Conservation (phyloP, 2,113 vertebrate genomes). For the Meleagris gallopavo region DNA sequence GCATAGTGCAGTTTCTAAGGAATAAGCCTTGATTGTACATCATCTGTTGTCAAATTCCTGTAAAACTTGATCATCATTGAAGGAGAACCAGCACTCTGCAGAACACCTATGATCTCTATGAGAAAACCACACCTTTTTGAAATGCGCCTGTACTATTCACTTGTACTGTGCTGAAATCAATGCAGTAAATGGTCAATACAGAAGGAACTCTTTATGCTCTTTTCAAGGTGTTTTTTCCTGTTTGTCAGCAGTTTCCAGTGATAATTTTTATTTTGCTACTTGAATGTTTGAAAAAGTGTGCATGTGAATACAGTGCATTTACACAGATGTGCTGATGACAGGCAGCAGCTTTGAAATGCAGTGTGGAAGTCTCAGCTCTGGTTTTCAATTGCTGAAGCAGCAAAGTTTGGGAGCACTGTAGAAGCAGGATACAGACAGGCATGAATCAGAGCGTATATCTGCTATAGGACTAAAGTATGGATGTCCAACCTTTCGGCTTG, state of each 20-base stretch:
- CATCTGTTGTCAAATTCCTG: background rate
- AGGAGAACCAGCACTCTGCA: background rate
- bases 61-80: background rate
- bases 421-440: background rate
- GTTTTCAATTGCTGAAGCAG: background rate
- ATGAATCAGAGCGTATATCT: background rate
- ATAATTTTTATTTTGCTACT: constrained; percentile 7
- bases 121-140: constrained; percentile 16
- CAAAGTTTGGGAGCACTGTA: background rate
- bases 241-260: constrained; percentile 12
- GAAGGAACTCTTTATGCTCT: background rate
- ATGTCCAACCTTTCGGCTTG: no score
- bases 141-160: background rate
- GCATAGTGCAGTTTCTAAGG: background rate
- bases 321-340: background rate
- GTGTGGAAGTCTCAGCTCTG: background rate
- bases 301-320: background rate
- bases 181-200: background rate
- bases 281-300: background rate
- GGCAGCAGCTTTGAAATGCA: background rate
- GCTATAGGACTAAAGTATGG: background rate
- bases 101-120: constrained; percentile 47
- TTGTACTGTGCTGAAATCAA: background rate
- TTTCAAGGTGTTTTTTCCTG: background rate
- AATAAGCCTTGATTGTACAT: background rate